These are phyloP conservation scores for Linyphia triangularis DNA, from an alignment of 2,888 invertebrate species.

Conservation along the genomic window DNA sequence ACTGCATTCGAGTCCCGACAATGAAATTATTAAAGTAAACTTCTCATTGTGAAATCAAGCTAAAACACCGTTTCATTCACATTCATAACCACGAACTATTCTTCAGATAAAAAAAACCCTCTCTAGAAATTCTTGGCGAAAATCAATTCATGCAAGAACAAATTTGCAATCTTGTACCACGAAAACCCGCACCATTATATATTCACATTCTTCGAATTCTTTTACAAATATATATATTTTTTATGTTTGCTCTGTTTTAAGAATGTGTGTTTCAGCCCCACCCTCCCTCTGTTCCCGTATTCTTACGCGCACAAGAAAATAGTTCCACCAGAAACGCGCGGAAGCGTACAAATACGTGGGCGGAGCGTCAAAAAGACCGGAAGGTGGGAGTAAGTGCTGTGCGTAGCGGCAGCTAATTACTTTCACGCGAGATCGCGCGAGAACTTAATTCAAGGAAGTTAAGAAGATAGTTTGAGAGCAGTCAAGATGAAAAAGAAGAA, in stretches of 20 bases:
- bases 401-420: background rate
- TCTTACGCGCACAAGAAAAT: slow-evolving; percentile 42
- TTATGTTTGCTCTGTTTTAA: background rate
- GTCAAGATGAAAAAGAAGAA: background rate
- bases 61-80: too few species aligned
- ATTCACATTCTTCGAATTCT: slow-evolving; percentile 3
- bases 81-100: too few species aligned
- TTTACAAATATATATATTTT: background rate
- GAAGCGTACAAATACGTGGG: background rate
- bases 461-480: background rate
- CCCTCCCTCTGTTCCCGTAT: background rate
- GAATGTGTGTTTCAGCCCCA: background rate
- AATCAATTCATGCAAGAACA: background rate
- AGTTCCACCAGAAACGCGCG: slow-evolving; percentile 21
- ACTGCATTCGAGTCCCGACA: too few species aligned
- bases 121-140: slow-evolving; percentile 1
- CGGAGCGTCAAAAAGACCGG: background rate
- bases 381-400: background rate
- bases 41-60: too few species aligned
- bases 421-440: slow-evolving; percentile 3
- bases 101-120: too few species aligned
- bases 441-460: background rate
- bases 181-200: too few species aligned
- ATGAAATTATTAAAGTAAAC: too few species aligned
- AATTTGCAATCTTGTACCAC: slow-evolving; percentile 24